Percentiles rank a stretch among this genome's conserved stretches.
These are phyloP conservation scores for Heteronetta atricapilla DNA, from an alignment of 2,113 vertebrate genomes.

Conservation along the genomic window DNA sequence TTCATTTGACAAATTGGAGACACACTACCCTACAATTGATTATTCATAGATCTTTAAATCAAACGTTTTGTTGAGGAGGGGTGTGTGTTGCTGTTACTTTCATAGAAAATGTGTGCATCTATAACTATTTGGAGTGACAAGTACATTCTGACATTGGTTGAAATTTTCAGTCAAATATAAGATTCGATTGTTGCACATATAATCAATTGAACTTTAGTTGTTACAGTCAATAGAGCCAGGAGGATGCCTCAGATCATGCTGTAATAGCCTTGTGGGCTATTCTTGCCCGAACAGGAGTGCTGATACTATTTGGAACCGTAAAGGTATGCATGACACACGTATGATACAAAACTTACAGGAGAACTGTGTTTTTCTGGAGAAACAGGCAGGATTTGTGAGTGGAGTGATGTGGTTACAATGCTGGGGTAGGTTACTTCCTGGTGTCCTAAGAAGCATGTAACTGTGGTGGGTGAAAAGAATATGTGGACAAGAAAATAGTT, in stretches of 20 bases:
- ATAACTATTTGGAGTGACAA: neutral
- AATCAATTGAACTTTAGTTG: neutral
- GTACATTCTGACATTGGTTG: neutral
- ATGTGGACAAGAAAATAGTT: neutral
- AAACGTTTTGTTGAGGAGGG: neutral
- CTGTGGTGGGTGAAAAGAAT: too few relatives aligned
- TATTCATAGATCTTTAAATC: neutral
- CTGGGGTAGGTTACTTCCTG: too few relatives aligned
- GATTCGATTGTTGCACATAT: neutral
- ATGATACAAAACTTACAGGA: neutral
- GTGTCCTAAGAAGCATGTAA: neutral
- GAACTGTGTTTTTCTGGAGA: neutral
- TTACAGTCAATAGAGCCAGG: neutral
- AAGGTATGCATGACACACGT: fast-evolving
- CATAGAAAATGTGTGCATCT: neutral
- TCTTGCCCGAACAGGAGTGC: neutral
- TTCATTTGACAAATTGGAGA: neutral
- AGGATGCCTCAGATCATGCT: neutral
- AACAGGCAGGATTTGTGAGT: neutral
- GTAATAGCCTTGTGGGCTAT: neutral
- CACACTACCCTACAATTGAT: neutral
- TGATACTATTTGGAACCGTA: neutral
- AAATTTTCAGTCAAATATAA: neutral
- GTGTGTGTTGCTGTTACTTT: neutral
- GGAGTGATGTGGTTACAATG: neutral